Evolutionary conservation across 2,797 vertebrate species (phyloP).

Genomic region (Chiroxiphia lanceolata): DNA sequence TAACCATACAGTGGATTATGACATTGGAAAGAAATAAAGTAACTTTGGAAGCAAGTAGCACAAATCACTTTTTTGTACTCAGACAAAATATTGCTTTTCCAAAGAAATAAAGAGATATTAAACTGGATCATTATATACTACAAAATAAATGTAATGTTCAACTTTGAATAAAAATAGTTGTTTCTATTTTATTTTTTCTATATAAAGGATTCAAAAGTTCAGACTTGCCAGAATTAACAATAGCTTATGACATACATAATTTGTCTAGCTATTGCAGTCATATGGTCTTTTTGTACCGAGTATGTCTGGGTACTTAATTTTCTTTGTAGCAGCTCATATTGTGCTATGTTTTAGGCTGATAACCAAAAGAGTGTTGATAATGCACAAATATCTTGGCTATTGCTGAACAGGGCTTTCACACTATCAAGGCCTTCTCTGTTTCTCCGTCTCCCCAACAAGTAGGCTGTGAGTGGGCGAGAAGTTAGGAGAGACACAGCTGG

Average conservation of each 20-base stretch:
- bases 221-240: background rate
- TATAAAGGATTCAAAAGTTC: background rate
- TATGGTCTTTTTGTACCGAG: background rate
- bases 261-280: background rate
- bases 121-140: background rate
- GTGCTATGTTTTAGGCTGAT: background rate
- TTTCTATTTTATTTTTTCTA: background rate
- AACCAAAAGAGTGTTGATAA: background rate
- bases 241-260: background rate
- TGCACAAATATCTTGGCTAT: rapidly evolving
- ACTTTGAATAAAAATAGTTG: background rate
- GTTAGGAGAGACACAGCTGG: background rate
- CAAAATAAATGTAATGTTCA: background rate
- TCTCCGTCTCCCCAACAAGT: background rate
- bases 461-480: rapidly evolving
- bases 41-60: background rate
- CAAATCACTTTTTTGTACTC: background rate
- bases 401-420: background rate
- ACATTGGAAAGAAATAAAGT: background rate
- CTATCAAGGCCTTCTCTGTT: background rate
- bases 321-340: background rate
- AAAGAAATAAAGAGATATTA: background rate
- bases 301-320: background rate
- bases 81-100: background rate
- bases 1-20: background rate